Evolutionary conservation across 2,888 invertebrate genomes (phyloP).

Genomic region (Rhorus exstirpatorius): DNA sequence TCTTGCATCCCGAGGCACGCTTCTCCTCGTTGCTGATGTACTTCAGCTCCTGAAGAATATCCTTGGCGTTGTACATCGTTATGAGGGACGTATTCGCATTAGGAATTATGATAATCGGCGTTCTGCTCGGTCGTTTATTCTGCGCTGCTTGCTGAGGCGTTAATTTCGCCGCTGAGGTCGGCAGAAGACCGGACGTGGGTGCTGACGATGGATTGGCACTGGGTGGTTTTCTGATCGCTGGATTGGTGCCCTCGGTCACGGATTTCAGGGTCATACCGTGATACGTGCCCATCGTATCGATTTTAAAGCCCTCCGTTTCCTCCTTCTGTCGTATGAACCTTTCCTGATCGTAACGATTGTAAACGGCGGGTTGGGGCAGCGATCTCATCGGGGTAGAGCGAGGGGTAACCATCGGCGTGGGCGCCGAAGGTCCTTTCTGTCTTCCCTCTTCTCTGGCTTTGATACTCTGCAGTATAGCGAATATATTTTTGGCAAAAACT

Average conservation of each 20-base stretch:
- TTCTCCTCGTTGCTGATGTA: conserved; percentile 95
- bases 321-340: conserved; percentile 97
- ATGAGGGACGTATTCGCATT: conserved; percentile 97
- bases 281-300: conserved; percentile 99
- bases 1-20: conserved; percentile 92
- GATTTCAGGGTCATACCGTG: conserved; percentile 99
- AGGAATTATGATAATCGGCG: conserved; percentile 99
- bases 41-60: conserved; percentile 97
- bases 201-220: conserved; percentile 80
- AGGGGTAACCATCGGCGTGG: conserved; percentile 88
- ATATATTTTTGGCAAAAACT: conserved; percentile 97
- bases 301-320: conserved; percentile 99
- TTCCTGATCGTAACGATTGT: conserved; percentile 99
- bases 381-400: conserved; percentile 90
- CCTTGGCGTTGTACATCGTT: conserved; percentile 99
- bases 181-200: conserved; percentile 88
- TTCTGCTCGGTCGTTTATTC: conserved; percentile 93
- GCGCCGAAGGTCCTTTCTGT: conserved; percentile 86
- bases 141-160: conserved; percentile 87
- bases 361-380: conserved; percentile 91
- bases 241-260: conserved; percentile 95
- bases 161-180: conserved; percentile 88
- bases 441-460: conserved; percentile 96
- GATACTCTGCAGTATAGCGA: conserved; percentile 96
- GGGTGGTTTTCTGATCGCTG: conserved; percentile 89